Percentiles rank a stretch among this genome's conserved stretches.
Evolutionary conservation across 2,888 invertebrate genomes (phyloP).

Genomic region (Apotomis turbidana): DNA sequence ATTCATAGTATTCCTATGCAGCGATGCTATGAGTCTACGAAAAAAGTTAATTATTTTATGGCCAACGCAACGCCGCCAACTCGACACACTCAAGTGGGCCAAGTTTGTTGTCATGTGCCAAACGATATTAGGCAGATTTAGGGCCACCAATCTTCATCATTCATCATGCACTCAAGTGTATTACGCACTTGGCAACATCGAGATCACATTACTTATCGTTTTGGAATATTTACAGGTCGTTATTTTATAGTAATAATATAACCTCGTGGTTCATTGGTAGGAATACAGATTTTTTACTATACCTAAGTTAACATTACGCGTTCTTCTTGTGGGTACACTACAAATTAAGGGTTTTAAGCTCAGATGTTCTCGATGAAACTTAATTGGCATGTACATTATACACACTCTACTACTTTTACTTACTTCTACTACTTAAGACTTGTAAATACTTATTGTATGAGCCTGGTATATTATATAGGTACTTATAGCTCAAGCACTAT

Average conservation of each 20-base stretch:
- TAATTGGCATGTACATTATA: no score
- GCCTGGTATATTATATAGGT: no score
- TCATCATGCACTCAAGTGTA: background rate
- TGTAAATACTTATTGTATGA: no score
- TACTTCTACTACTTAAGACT: no score
- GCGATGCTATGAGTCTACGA: constrained; percentile 3
- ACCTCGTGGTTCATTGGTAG: no score
- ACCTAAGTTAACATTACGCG: no score
- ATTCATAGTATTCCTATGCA: constrained; percentile 13
- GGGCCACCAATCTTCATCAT: background rate
- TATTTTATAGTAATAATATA: background rate
- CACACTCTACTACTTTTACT: no score
- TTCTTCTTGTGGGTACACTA: no score
- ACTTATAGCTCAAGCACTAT: no score
- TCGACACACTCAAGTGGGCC: background rate
- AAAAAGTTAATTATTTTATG: constrained; percentile 19
- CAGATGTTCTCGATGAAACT: no score
- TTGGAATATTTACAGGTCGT: background rate
- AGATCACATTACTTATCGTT: background rate
- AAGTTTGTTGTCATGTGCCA: background rate
- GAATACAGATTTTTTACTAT: no score
- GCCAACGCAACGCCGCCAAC: constrained; percentile 2
- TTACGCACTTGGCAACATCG: background rate
- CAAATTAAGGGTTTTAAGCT: no score
- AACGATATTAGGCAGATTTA: background rate